Conservation (phyloP, 1,140 invertebrate genomes). For the Drosophila ogumai region DNA sequence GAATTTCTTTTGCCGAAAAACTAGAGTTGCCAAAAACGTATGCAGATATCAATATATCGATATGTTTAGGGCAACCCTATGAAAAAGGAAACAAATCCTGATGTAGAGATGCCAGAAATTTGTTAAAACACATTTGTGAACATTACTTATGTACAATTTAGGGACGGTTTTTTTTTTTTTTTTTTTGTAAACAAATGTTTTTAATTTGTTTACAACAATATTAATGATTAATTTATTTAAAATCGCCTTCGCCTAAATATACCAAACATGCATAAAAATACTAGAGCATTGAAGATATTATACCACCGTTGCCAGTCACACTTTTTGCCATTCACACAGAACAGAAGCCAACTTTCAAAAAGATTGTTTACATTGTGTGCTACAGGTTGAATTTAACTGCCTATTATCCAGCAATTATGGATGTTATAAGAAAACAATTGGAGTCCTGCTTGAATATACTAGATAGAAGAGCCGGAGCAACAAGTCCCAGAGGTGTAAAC, state of each 20-base stretch:
- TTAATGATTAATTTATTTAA: background rate
- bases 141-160: background rate
- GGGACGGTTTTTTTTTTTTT: too few species aligned
- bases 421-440: slow-evolving; percentile 45
- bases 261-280: background rate
- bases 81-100: slow-evolving; percentile 6
- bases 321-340: slow-evolving; percentile 12
- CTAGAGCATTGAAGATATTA: too few species aligned
- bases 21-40: slow-evolving; percentile 2
- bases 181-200: too few species aligned
- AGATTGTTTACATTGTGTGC: slow-evolving; percentile 46
- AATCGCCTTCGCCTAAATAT: background rate
- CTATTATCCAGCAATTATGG: slow-evolving; percentile 38
- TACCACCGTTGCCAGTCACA: background rate
- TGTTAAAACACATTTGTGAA: background rate
- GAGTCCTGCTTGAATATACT: slow-evolving; percentile 48
- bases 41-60: background rate
- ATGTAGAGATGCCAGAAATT: background rate
- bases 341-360: slow-evolving; percentile 63
- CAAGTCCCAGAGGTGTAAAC: slow-evolving; percentile 17
- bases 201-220: background rate
- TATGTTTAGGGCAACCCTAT: background rate
- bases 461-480: background rate
- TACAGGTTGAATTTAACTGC: slow-evolving; percentile 19
- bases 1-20: slow-evolving; percentile 74